A percentile compares a stretch with the other conserved stretches of the same genome.
Conservation (phyloP, 2,113 vertebrate genomes). For the Prochilodus magdalenae region DNA sequence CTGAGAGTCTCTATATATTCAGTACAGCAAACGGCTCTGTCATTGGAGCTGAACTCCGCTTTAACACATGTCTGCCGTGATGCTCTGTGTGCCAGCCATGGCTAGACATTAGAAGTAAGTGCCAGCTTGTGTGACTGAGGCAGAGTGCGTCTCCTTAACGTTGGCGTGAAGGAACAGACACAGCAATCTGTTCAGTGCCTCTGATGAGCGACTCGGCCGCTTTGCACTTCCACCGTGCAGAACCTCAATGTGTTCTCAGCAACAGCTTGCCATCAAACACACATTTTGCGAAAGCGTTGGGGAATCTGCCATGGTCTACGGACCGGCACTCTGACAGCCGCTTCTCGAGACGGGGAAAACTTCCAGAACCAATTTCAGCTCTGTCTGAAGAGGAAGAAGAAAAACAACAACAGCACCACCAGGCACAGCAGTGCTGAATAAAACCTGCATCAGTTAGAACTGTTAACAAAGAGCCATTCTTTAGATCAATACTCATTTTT, state of each 20-base stretch:
- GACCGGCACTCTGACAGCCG: background rate
- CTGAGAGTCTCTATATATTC: background rate
- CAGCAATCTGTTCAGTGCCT: constrained; percentile 41
- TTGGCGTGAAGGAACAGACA: constrained; percentile 13
- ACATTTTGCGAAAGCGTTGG: constrained; percentile 29
- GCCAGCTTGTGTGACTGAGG: background rate
- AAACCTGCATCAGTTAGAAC: constrained; percentile 6
- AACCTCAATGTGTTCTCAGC: constrained; percentile 21
- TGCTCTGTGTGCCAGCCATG: constrained; percentile 10
- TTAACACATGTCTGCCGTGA: background rate
- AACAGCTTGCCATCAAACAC: constrained; percentile 47
- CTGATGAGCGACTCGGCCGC: constrained; percentile 10
- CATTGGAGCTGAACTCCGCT: background rate
- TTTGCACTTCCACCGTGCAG: constrained; percentile 23
- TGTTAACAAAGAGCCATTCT: constrained; percentile 10
- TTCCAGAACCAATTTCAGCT: constrained; percentile 2
- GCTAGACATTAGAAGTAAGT: background rate
- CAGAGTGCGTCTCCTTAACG: background rate
- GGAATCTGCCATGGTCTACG: constrained; percentile 17
- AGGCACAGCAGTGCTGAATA: background rate
- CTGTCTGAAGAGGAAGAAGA: background rate
- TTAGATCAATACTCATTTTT: constrained; percentile 16
- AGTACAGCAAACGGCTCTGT: background rate
- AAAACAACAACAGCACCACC: background rate
- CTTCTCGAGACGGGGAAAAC: background rate